Conservation (phyloP, 2,797 vertebrate species). For the Rhincodon typus region DNA sequence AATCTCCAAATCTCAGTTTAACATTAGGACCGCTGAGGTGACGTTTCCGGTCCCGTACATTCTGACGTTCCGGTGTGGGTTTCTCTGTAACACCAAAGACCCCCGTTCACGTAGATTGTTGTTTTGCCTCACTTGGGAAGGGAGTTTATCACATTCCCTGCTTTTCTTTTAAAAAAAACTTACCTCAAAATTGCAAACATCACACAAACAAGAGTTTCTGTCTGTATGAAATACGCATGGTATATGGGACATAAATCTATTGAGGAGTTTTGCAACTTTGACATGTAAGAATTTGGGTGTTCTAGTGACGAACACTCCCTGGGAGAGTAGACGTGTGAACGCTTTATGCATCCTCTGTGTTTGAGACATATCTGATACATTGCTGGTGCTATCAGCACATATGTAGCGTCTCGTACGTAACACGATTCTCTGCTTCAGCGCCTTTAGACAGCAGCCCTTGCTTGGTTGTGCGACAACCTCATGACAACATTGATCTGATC, state of each 20-base stretch:
- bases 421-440: background rate
- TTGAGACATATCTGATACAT: background rate
- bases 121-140: background rate
- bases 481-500: background rate
- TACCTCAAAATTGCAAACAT: background rate
- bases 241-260: background rate
- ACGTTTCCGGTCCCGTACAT: background rate
- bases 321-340: background rate
- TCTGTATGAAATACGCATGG: background rate
- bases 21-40: background rate
- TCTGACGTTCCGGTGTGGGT: too few species aligned
- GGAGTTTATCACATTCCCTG: background rate
- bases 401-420: background rate
- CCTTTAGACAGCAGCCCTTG: too few species aligned
- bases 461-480: background rate
- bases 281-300: background rate
- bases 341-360: background rate
- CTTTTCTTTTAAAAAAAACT: background rate
- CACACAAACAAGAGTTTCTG: background rate
- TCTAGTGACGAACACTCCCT: background rate
- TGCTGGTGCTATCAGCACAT: background rate
- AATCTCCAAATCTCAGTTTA: background rate
- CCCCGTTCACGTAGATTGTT: background rate
- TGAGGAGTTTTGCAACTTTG: background rate
- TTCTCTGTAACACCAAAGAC: background rate